Percentiles rank a stretch among this genome's conserved stretches.
Evolutionary conservation across 2,797 vertebrate genomes (phyloP).

Genomic region (Dromococcyx pavoninus): DNA sequence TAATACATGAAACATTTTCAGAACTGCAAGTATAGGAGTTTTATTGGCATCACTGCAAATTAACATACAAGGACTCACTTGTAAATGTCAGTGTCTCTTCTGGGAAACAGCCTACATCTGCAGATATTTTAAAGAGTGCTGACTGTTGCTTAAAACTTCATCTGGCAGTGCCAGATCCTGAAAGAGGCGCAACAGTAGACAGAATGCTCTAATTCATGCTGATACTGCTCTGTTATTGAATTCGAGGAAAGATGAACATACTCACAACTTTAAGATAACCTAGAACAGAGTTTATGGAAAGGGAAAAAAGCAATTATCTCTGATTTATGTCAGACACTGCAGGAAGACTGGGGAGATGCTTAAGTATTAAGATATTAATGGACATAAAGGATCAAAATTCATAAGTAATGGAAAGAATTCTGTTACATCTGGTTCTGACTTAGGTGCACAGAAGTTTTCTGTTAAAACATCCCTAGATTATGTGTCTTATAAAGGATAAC

Average conservation of each 20-base stretch:
- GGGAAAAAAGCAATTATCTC: not conserved
- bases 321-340: not conserved
- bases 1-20: constrained; percentile 3
- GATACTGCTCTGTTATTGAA: not conserved
- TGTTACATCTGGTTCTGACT: not conserved
- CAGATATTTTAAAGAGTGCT: not conserved
- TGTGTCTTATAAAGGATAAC: not conserved
- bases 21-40: not conserved
- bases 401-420: not conserved
- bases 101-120: not conserved
- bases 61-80: not conserved
- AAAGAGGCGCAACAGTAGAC: not conserved
- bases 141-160: constrained; percentile 10
- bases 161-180: not conserved
- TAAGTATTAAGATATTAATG: not conserved
- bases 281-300: not conserved
- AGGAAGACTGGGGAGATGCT: not conserved
- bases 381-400: not conserved
- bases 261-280: not conserved
- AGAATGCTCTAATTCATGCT: not conserved
- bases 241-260: not conserved
- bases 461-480: not conserved
- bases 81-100: constrained; percentile 19
- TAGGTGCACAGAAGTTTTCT: not conserved
- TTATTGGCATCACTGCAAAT: not conserved